phyloP scores from a whole-genome alignment of 2,888 invertebrate species.

The Micoletzkya japonica region DNA sequence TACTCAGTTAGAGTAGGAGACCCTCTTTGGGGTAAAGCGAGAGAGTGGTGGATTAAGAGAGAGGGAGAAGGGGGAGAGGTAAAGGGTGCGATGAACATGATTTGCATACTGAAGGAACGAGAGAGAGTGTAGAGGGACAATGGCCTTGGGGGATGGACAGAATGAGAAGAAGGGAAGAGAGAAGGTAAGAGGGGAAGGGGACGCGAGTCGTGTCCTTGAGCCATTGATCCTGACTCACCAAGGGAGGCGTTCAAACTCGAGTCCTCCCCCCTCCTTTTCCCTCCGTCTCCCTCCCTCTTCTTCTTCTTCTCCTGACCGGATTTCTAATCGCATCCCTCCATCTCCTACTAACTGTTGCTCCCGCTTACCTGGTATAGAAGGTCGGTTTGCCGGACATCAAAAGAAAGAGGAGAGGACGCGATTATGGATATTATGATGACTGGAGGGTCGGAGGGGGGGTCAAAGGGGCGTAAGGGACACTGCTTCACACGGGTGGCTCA shows the following conservation, averaged over 20 bases:
- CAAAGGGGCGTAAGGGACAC: background rate
- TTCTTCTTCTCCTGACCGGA: background rate
- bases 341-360: background rate
- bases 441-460: background rate
- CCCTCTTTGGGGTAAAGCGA: slow-evolving; percentile 5
- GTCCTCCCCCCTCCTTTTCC: background rate
- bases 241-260: slow-evolving; percentile 24
- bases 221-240: background rate
- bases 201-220: slow-evolving; percentile 8
- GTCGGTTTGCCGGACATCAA: background rate
- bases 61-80: background rate
- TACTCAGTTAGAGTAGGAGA: background rate
- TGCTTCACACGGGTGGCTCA: background rate
- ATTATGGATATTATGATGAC: background rate
- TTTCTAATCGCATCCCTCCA: background rate
- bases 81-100: slow-evolving; percentile 8
- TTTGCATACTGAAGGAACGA: slow-evolving; percentile 3
- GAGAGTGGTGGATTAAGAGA: background rate
- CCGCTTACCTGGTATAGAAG: background rate
- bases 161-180: slow-evolving; percentile 8
- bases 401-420: background rate
- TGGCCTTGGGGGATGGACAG: background rate
- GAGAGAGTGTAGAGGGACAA: background rate
- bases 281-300: background rate
- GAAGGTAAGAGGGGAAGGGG: slow-evolving; percentile 7